Base-by-base conservation (phyloP, 2,797 vertebrate species). In the Meriones psammophilus region DNA sequence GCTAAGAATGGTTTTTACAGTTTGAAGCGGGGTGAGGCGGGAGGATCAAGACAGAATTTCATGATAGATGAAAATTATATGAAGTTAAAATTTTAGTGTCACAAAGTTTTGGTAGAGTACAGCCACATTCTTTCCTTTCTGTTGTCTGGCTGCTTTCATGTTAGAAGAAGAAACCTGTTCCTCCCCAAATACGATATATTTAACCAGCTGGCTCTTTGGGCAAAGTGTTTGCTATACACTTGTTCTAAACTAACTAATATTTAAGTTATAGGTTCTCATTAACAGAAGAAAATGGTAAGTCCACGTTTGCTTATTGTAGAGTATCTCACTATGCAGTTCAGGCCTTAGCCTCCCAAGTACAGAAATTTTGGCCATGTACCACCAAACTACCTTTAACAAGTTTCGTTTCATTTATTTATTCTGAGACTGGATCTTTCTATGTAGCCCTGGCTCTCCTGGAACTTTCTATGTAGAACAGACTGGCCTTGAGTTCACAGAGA, bases 11-110 rank as follows among this genome's bases (percentile, higher is more conserved):
- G 3, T 74, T 66, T 94, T 89, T 81, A 84, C 83, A 54, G 66
- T 87, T 93, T 95, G 87, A 89, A 91, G 64, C 60, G 58, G 2
- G 42, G 42, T 13, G 62, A 39, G 42, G 50, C 0, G 1, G 22
- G 24, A 50, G 39, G 24, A 78, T 30, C 15, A 39, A 95, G 94
- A 36, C 33, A 71, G 30, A 68, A 50, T 93, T 60, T 94, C 9
- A 13, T 88, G 77, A 88, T 71, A 71, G 20, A 13, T 89, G 66
- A 84, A 89, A 76, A 73, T 87, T 83, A 39, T 56, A 58, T 69
- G 73, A 95, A 91, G 54, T 96, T 77, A 74, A 91, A 30, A 54
- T 93, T 90, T 88, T 33, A 85, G 4, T 88, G 39, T 79, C 24
- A 58, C 69, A 24, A 93, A 85, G 15, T 54, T 71, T 84, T 85